Conservation (phyloP, 2,113 vertebrate genomes). For the Clupea harengus region DNA sequence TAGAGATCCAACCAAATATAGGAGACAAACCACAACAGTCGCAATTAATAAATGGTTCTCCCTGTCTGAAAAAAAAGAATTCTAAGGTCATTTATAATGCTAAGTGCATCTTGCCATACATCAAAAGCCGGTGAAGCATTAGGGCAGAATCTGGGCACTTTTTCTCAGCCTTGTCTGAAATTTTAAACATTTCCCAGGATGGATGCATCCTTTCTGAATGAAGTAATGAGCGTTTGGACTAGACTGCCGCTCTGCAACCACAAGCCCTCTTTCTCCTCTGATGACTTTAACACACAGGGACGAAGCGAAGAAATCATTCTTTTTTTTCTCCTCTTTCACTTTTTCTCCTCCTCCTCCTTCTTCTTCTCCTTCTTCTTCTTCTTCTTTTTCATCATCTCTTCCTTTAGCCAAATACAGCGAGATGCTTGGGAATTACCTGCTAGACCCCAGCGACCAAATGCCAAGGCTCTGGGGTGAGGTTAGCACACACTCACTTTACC, state of each 20-base stretch:
- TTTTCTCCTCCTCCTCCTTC: not conserved
- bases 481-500: conserved; percentile 55
- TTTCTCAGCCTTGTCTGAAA: conserved; percentile 15
- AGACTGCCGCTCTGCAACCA: not conserved
- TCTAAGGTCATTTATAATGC: conserved; percentile 17
- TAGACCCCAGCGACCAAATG: conserved; percentile 27
- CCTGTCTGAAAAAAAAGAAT: conserved; percentile 6
- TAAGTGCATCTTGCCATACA: conserved; percentile 17
- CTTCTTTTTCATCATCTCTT: not conserved
- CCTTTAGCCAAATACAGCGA: conserved; percentile 57
- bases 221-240: conserved; percentile 43
- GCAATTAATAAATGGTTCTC: conserved; percentile 19
- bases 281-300: conserved; percentile 11
- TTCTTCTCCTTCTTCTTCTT: not conserved
- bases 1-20: conserved; percentile 20
- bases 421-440: conserved; percentile 68
- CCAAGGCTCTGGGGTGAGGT: conserved; percentile 43
- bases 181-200: conserved; percentile 27
- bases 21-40: not conserved
- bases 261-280: not conserved
- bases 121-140: not conserved
- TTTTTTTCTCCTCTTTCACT: not conserved
- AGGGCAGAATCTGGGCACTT: conserved; percentile 14
- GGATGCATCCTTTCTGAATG: conserved; percentile 46
- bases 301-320: not conserved